A percentile compares a stretch with the other conserved stretches of the same genome.
phyloP scores from a whole-genome alignment of 2,113 vertebrate genomes.

The Coracopsis vasa region DNA sequence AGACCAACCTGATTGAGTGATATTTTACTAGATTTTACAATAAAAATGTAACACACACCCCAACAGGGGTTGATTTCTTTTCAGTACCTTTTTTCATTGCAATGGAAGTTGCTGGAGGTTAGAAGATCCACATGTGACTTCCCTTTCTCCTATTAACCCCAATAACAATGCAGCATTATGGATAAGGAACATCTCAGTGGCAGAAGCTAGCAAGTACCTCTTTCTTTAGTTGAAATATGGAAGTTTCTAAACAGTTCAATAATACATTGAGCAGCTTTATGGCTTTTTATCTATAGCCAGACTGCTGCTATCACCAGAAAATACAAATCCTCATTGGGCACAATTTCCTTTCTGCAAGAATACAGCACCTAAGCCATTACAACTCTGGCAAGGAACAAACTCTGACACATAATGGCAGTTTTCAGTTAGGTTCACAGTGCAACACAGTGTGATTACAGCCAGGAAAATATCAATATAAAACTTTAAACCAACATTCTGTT shows the following conservation, averaged over 20 bases:
- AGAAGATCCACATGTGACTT: neutral
- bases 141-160: neutral
- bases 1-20: conserved; percentile 12
- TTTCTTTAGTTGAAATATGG: neutral
- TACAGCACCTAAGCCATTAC: neutral
- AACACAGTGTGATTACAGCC: neutral
- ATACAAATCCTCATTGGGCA: neutral
- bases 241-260: neutral
- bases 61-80: neutral
- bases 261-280: neutral
- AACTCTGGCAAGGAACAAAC: neutral
- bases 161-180: neutral
- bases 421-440: neutral
- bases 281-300: neutral
- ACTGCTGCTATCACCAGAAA: neutral
- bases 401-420: neutral
- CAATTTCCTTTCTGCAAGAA: neutral
- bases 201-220: neutral
- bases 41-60: neutral
- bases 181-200: neutral
- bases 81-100: neutral
- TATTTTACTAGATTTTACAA: conserved; percentile 38
- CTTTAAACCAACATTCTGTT: neutral
- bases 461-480: neutral
- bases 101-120: neutral